Conservation (phyloP, 2,113 vertebrate genomes). For the Chloebia gouldiae region DNA sequence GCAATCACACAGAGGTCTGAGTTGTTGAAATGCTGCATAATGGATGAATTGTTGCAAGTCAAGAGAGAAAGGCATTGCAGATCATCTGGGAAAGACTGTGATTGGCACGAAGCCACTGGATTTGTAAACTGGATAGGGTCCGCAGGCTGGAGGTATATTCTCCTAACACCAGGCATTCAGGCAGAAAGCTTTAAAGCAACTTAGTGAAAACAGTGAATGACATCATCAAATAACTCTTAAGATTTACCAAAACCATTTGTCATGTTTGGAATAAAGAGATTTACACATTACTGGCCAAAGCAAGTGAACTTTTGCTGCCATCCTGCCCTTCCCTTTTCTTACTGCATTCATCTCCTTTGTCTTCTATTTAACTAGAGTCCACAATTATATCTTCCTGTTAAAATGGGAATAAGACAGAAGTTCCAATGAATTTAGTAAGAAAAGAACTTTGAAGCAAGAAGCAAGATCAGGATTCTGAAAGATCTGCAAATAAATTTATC, state of each 20-base stretch:
- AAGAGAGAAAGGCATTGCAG: neutral
- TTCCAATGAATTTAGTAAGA: neutral
- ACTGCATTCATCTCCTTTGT: neutral
- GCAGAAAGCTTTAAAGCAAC: neutral
- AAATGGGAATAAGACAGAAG: neutral
- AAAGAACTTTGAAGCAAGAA: neutral
- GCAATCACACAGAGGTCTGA: neutral
- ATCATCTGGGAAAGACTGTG: neutral
- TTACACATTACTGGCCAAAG: neutral
- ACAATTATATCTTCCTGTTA: neutral
- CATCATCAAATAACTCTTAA: neutral
- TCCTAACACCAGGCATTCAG: neutral
- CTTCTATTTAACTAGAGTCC: neutral
- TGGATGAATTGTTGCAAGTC: neutral
- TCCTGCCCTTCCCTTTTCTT: neutral
- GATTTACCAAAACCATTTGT: neutral
- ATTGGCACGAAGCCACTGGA: neutral
- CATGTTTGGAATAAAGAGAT: neutral
- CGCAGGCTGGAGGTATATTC: neutral
- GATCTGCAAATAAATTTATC: neutral
- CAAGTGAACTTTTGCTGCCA: neutral
- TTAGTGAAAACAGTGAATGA: neutral
- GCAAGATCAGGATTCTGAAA: neutral
- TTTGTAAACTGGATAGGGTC: neutral
- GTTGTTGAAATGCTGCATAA: neutral